Evolutionary conservation across 2,888 invertebrate genomes (phyloP).

Genomic region (Papilio elwesi): DNA sequence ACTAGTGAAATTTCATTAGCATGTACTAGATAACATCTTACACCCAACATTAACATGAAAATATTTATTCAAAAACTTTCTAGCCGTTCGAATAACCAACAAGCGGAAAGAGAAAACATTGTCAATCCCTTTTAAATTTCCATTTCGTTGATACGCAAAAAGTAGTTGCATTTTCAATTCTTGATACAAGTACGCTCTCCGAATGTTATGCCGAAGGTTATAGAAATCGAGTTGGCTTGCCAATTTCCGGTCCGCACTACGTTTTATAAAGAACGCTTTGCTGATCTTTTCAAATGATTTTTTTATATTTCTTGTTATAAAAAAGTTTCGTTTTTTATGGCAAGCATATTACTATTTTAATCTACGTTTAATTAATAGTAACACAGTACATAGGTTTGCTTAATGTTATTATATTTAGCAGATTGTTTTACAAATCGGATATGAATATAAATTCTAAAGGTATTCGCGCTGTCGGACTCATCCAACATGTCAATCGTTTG

Average conservation of each 20-base stretch:
- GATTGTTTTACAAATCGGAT: too few relatives aligned
- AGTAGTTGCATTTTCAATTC: slow-evolving; percentile 13
- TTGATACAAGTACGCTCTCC: background rate
- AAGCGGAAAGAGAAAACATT: background rate
- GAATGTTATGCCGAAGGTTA: slow-evolving; percentile 10
- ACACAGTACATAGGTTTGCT: too few relatives aligned
- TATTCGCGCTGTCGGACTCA: too few relatives aligned
- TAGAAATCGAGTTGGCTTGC: slow-evolving; percentile 8
- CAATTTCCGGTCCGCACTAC: slow-evolving; percentile 14
- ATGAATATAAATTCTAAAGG: too few relatives aligned
- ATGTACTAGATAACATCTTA: too few relatives aligned
- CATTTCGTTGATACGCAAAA: slow-evolving; percentile 10
- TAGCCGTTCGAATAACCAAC: background rate
- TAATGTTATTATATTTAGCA: too few relatives aligned
- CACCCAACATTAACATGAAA: background rate
- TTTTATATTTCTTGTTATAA: background rate
- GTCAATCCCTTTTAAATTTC: slow-evolving; percentile 8
- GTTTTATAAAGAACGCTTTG: slow-evolving; percentile 19
- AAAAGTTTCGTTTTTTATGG: background rate
- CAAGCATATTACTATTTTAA: too few relatives aligned
- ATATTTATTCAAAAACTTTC: background rate
- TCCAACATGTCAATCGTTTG: too few relatives aligned
- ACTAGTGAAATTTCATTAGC: too few relatives aligned
- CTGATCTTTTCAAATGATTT: slow-evolving; percentile 9
- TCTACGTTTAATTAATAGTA: too few relatives aligned